A percentile compares a stretch with the other conserved stretches of the same genome.
These are phyloP conservation scores for Cairina moschata DNA, from an alignment of 2,113 vertebrate genomes.

Conservation along the genomic window DNA sequence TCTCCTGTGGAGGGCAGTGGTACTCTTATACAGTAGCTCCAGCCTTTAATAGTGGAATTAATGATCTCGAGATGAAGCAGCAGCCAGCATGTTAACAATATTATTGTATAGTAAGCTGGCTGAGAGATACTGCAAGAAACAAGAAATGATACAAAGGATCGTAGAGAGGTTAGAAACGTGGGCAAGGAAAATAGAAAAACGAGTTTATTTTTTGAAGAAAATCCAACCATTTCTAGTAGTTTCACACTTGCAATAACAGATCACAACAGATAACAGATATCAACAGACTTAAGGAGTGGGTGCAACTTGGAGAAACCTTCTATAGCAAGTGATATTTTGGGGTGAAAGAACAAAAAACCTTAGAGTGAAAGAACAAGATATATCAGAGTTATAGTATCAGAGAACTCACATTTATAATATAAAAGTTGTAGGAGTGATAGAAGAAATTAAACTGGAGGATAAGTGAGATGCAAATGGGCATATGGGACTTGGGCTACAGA, in stretches of 20 bases:
- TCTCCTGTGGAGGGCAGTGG: constrained; percentile 57
- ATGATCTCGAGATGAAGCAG: constrained; percentile 39
- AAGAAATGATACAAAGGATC: constrained; percentile 23
- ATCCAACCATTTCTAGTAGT: background rate
- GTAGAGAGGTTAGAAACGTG: background rate
- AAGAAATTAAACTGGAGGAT: background rate
- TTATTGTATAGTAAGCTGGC: background rate
- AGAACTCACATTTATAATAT: background rate
- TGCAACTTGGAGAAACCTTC: constrained; percentile 36
- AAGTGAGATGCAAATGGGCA: background rate
- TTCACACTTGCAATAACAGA: constrained; percentile 4
- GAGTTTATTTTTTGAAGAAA: background rate
- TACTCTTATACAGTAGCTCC: constrained; percentile 30
- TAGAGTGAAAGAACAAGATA: constrained; percentile 25
- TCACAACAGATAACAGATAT: background rate
- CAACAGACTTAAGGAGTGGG: constrained; percentile 20
- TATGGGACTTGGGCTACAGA: background rate
- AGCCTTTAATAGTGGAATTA: background rate
- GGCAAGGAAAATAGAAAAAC: background rate
- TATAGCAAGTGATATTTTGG: constrained; percentile 1
- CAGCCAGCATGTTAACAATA: background rate
- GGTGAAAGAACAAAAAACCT: constrained; percentile 26
- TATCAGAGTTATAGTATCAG: background rate
- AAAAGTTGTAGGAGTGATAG: background rate
- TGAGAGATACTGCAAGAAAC: constrained; percentile 2